Evolutionary conservation across 2,888 invertebrate species (phyloP).

Genomic region (Ischnura elegans): DNA sequence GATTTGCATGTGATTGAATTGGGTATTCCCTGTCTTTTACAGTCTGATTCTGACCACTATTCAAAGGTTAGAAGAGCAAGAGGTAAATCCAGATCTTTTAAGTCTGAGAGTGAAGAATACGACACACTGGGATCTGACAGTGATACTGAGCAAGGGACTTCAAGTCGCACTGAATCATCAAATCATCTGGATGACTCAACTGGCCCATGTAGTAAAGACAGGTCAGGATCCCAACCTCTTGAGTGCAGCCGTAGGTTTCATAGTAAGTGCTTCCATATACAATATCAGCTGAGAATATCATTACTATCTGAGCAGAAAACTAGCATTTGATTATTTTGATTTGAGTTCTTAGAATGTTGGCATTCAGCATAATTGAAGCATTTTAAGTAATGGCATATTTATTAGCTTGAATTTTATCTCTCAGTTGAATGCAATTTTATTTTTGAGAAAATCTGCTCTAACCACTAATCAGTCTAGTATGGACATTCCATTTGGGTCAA

Average conservation of each 20-base stretch:
- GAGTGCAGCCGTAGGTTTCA: conserved; percentile 68
- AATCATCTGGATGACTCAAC: conserved; percentile 79
- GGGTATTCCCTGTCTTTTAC: conserved; percentile 69
- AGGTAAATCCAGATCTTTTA: conserved; percentile 79
- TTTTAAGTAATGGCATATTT: neutral
- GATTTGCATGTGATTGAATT: neutral
- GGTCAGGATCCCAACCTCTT: conserved; percentile 69
- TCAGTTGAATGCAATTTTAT: neutral
- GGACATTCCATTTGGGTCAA: neutral
- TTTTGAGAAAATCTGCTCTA: neutral
- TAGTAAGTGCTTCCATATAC: conserved; percentile 68
- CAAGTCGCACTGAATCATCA: conserved; percentile 79
- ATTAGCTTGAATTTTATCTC: neutral
- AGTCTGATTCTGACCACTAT: conserved; percentile 76
- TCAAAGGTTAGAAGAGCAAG: conserved; percentile 76
- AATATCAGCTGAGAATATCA: conserved; percentile 33
- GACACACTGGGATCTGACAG: conserved; percentile 81
- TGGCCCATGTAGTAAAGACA: conserved; percentile 72
- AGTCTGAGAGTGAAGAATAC: conserved; percentile 81
- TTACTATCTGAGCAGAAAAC: conserved; percentile 9
- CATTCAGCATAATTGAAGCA: neutral
- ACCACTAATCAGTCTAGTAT: neutral
- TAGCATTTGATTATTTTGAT: neutral
- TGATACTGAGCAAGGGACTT: conserved; percentile 83
- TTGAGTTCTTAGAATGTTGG: conserved; percentile 25